Evolutionary conservation across 23 tunicate species (phyloP), one percentile per base, ranked within the genome.

Genomic region (Halocynthia aurantium): DNA sequence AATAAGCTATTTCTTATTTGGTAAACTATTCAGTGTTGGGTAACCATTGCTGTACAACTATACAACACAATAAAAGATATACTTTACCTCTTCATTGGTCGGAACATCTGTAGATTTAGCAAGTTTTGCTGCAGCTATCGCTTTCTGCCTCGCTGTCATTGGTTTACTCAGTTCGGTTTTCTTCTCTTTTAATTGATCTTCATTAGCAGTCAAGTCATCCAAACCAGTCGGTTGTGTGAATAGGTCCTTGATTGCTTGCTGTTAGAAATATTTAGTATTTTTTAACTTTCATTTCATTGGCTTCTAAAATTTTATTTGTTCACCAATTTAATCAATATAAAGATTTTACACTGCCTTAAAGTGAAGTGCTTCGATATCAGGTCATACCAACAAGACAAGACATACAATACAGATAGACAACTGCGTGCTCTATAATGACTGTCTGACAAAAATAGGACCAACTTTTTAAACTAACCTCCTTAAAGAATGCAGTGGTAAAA

Each of bases 401-500:
- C n/a, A n/a, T n/a, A n/a, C n/a, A n/a, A n/a, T n/a, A 49, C 5
- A 62, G 22, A 74, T n/a, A 21, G 17, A 20, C 15, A 8, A 52
- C 78, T 19, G 22, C 63, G 22, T 7, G 55, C 63, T 54, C 56
- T 74, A 74, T 74, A 52, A 74, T 74, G 75, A 70, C 75, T 55
- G 53, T 10, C 49, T 50, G 22, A 67, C 21, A 13, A 72, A 52
- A 18, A 69, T 17, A 18, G 1, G 52, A 17, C n/a, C n/a, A 10
- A 53, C 56, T 13, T 11, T 15, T 13, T 1, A 51, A 20, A 15
- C 76, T 50, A 7, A 88, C 94, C 78, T 93, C 83, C 68, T 86
- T 84, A 69, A 94, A 88, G 82, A 89, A 89, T 7, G 89, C 91
- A 7, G 94, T 94, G 51, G 95, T 94, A 61, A 94, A 94, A 40